Evolutionary conservation across 2,113 vertebrate species (phyloP), one percentile per base, ranked within the genome.

Genomic region (Malurus alboscapulatus): DNA sequence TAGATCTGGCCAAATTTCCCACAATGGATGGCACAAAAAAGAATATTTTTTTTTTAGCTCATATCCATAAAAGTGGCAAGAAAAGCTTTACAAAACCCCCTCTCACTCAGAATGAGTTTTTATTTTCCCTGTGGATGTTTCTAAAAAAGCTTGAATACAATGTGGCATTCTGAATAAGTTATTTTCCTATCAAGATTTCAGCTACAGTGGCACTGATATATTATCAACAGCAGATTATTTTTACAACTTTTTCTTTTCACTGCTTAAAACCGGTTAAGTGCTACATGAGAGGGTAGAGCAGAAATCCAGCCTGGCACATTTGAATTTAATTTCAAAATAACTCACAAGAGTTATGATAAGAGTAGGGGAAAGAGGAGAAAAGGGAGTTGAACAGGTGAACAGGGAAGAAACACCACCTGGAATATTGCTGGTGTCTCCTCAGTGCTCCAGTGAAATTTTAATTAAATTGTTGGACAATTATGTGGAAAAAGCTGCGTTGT

Each of bases 401-500:
- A 2, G 48, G 30, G 42, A 4, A 34, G 77, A 78, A 51, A 7
- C 8, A 30, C 1, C 55, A n/a, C 34, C 42, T 73, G 61, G 55
- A 80, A 32, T 19, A 73, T 18, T 66, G 36, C 18, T 87, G 63
- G 55, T 63, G 80, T 69, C 76, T 42, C 47, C 84, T 77, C 68
- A n/a, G 1, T 1, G 6, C 51, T 69, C 59, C 36, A 45, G 25
- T 14, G 22, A 25, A 25, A 15, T 79, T 73, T 83, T 55, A 91
- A 94, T 75, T 79, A 90, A 66, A 53, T 40, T 66, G 75, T 30
- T 63, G 67, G 40, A 55, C 47, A 84, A 63, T n/a, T 62, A 17
- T 0, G 2, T 18, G 73, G 74, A 45, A 85, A 84, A 89, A 90
- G 61, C 20, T 0, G 0, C 17, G 57, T 47, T 36, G 65, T 9